Percentiles rank a stretch among this genome's conserved stretches.
Evolutionary conservation across 2,113 vertebrate genomes (phyloP).

Genomic region (Myanophis thanlyinensis): DNA sequence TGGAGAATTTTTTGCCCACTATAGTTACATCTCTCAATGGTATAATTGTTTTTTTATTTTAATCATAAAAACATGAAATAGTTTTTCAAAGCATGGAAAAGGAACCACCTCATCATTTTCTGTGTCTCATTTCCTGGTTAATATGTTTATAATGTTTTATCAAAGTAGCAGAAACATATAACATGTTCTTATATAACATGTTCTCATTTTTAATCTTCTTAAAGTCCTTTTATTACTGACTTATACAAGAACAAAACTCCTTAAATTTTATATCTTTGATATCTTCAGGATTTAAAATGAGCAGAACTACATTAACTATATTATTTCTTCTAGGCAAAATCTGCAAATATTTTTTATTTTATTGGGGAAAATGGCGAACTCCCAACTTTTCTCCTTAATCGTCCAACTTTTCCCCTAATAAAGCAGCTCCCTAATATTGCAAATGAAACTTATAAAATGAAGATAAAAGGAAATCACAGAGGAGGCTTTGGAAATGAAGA

Average conservation of each 20-base stretch:
- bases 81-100: neutral
- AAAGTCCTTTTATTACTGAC: neutral
- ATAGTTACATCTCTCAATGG: neutral
- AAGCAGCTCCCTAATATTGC: neutral
- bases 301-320: too few species aligned
- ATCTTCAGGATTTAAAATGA: neutral
- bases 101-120: neutral
- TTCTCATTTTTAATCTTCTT: neutral
- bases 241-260: neutral
- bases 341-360: neutral
- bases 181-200: too few species aligned
- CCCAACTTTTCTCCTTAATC: neutral
- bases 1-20: neutral
- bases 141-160: neutral
- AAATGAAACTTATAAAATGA: neutral
- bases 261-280: neutral
- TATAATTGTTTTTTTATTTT: neutral
- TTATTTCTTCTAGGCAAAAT: neutral
- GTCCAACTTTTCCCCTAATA: neutral
- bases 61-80: neutral
- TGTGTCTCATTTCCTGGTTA: constrained; percentile 11
- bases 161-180: neutral
- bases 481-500: neutral
- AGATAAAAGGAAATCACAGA: neutral
- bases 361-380: neutral